Evolutionary conservation across 2,888 invertebrate genomes (phyloP), one percentile per base, ranked within the genome.

Genomic region (Orthosia gothica): DNA sequence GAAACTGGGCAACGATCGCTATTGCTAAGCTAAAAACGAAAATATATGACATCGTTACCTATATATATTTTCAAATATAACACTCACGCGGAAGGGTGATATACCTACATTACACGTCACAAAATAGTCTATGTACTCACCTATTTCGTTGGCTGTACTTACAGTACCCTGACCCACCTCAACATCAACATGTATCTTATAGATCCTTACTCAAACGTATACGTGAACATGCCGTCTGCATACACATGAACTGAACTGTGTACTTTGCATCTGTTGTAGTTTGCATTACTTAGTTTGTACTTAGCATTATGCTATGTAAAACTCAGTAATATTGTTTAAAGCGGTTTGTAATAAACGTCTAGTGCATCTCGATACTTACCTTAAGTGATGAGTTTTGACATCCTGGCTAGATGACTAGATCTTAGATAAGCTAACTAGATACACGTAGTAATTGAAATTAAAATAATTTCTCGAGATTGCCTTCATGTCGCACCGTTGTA

Each of bases 221-320:
- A 50, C 40, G n/a, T 61, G 45, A 61, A 73, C 74, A 64, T 49
- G n/a, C 45, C 9, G 64, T 50, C 55, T 65, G 66, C 47, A 57
- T 65, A 80, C 49, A 54, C 73, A 55, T 40, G 80, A 58, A 58
- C 73, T 62, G 66, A 63, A 74, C 58, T 58, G 58, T 59, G 77
- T 76, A 63, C 62, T 65, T 62, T 57, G 65, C 58, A 64, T 71
- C 79, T 64, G 59, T 55, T 72, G 72, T 61, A 65, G 64, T 63
- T 72, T 45, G 59, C 57, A 50, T 74, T 74, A 78, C 81, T 80
- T 67, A 70, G 74, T 80, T 74, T 63, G 49, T 64, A 66, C 63
- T 67, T 74, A 63, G 57, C 58, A 40, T 58, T 67, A 52, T 67
- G 18, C 18, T 52, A 57, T 47, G 26, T 40, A 45, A 20, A 66